A percentile compares a stretch with the other conserved stretches of the same genome.
These are phyloP conservation scores for Lumbricus terrestris DNA, from an alignment of 2,888 invertebrate genomes.

Conservation along the genomic window DNA sequence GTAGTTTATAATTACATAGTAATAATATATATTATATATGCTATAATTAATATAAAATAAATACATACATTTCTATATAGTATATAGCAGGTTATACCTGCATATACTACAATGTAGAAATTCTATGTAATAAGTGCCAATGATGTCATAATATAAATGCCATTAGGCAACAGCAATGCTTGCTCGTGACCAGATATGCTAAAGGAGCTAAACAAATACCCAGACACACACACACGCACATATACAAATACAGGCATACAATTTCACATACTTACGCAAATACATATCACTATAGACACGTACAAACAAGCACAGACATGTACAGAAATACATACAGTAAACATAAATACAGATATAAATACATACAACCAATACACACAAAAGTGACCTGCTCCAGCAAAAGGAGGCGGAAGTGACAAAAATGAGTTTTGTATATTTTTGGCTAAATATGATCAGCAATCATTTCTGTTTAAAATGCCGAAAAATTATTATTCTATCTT, in stretches of 20 bases:
- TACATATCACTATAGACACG: background rate
- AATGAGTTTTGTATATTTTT: too few species aligned
- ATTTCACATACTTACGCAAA: background rate
- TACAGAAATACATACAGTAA: background rate
- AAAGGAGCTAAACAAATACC: background rate
- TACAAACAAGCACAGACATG: background rate
- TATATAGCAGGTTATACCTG: background rate
- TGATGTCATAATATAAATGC: too few species aligned
- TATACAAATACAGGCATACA: background rate
- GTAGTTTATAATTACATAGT: background rate
- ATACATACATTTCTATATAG: background rate
- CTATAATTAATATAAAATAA: background rate
- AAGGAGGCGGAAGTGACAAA: too few species aligned
- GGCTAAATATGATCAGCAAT: too few species aligned
- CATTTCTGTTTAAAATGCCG: too few species aligned
- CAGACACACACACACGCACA: background rate
- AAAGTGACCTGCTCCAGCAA: too few species aligned
- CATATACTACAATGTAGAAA: background rate
- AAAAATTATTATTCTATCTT: too few species aligned
- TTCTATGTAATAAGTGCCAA: too few species aligned
- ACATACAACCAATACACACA: background rate
- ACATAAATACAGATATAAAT: too few species aligned
- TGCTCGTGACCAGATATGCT: too few species aligned
- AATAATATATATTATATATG: background rate
- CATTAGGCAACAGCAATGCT: too few species aligned